Evolutionary conservation across 1,140 invertebrate species (phyloP), one percentile per base, ranked within the genome.

Genomic region (Listronotus oregonensis): DNA sequence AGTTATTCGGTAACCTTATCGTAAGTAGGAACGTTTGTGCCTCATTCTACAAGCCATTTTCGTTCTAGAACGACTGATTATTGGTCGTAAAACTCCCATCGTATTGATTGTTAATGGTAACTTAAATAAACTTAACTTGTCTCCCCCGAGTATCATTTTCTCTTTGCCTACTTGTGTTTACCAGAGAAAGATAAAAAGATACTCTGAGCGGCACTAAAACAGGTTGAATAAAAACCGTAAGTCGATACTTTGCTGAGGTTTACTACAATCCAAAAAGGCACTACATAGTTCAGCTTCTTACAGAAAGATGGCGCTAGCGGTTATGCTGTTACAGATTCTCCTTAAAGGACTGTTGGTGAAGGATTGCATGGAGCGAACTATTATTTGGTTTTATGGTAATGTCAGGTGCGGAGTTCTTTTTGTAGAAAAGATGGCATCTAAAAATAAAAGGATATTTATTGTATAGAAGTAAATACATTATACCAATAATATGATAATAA

Each of bases 21-120:
- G 73, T 67, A 63, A 67, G 69, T 65, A 72, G 74, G 69, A 77
- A 75, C 75, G 70, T 77, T 76, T 71, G 74, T 74, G 73, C 73
- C 72, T 77, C 75, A 74, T 75, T 76, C 69, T 73, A 76, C 76
- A 75, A 74, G 73, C 71, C 65, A 71, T 76, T 75, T 66, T 67
- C 62, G 68, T 70, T 69, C 71, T 72, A 52, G 67, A 78, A 78
- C 73, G 75, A 71, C 73, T 72, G 67, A 73, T 79, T 79, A 79
- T 78, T 72, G 74, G 71, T 71, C 74, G 74, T 79, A 78, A 79
- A 79, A 78, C 70, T 72, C 75, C 73, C 76, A 79, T 79, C 75
- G 77, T 78, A 79, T 79, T 79, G 77, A 79, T 79, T 77, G 76
- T 75, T 75, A 78, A 75, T 72, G 73, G 63, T 46, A 43, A 18